Conservation (phyloP, 2,797 vertebrate genomes). For the Nyctibius grandis region DNA sequence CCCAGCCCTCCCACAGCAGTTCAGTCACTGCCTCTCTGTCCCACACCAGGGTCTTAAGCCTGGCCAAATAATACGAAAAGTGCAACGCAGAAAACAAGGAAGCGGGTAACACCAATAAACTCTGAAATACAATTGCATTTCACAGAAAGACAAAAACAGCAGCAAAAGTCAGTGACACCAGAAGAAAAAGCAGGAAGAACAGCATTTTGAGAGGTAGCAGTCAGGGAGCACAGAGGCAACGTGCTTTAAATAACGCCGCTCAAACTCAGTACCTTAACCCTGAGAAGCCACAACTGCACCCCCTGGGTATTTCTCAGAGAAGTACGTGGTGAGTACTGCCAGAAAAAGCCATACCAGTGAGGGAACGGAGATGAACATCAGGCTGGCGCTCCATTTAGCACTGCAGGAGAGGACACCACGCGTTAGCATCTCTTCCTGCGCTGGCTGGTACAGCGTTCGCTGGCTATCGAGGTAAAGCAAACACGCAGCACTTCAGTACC, state of each 20-base stretch:
- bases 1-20: not conserved
- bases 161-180: not conserved
- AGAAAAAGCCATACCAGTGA: not conserved
- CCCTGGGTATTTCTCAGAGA: not conserved
- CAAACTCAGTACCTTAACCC: not conserved
- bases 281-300: not conserved
- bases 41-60: not conserved
- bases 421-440: not conserved
- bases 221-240: not conserved
- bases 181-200: not conserved
- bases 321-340: not conserved
- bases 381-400: rapidly evolving
- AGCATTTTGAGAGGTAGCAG: not conserved
- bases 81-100: not conserved
- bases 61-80: not conserved
- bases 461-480: not conserved
- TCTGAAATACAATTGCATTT: not conserved
- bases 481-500: rapidly evolving
- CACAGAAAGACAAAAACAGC: not conserved
- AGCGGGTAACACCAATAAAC: not conserved
- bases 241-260: not conserved
- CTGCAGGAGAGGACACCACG: rapidly evolving
- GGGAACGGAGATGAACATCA: not conserved
- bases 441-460: rapidly evolving
- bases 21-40: not conserved